Conservation (phyloP, 2,888 invertebrate genomes). For the Phyllotreta striolata region DNA sequence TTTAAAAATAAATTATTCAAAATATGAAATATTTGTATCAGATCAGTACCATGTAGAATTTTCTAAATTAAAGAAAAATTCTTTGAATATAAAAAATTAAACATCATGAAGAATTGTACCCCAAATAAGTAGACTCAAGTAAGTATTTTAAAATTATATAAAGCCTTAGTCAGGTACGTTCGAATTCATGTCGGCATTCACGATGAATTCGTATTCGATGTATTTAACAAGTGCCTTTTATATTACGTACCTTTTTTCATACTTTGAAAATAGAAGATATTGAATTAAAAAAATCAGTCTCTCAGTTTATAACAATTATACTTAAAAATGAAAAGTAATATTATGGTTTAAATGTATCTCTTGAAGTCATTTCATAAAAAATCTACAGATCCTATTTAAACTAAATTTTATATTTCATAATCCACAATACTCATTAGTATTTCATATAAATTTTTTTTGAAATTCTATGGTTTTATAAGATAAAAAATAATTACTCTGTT, state of each 20-base stretch:
- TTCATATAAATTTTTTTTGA: slow-evolving; percentile 3
- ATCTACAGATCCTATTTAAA: not conserved
- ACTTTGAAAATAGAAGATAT: too few species aligned
- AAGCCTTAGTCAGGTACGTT: slow-evolving; percentile 62
- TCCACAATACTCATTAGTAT: not conserved
- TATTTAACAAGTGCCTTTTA: too few species aligned
- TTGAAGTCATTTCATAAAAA: slow-evolving; percentile 5
- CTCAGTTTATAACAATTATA: not conserved
- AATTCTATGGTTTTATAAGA: too few species aligned
- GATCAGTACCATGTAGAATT: slow-evolving; percentile 54
- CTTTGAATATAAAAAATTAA: slow-evolving; percentile 30
- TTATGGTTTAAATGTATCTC: slow-evolving; percentile 7
- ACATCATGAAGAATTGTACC: slow-evolving; percentile 49
- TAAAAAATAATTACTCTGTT: too few species aligned
- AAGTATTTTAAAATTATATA: slow-evolving; percentile 49
- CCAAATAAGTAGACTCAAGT: slow-evolving; percentile 38
- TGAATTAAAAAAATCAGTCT: slow-evolving; percentile 3
- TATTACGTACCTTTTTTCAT: too few species aligned
- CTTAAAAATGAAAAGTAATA: not conserved
- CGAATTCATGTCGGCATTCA: slow-evolving; percentile 43
- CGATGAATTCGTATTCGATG: too few species aligned
- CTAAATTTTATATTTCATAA: not conserved
- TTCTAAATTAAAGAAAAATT: slow-evolving; percentile 43
- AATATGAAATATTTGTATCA: slow-evolving; percentile 46
- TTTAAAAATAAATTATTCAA: slow-evolving; percentile 44